Evolutionary conservation across 2,888 invertebrate genomes (phyloP), one percentile per base, ranked within the genome.

Genomic region (Morpho achilles): DNA sequence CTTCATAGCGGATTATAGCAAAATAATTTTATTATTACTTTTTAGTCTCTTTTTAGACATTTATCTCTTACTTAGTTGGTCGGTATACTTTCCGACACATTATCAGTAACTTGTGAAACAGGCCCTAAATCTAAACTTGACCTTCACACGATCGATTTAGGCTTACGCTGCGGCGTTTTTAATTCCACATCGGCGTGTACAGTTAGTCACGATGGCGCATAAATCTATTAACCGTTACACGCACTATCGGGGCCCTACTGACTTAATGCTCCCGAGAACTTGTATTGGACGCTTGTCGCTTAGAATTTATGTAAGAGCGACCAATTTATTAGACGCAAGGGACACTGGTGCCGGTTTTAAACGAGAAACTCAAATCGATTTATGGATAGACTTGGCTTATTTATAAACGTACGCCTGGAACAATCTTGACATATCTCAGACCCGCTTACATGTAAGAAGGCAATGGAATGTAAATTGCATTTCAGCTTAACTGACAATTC

Each of bases 161-260:
- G 41, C 16, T 10, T 3, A 16, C 40, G 40, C 49, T 9, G 42
- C 42, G 42, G 39, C 49, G 55, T 55, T 50, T 56, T 60, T 51
- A 57, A 56, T 60, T 56, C 55, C 23, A 23, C n/a, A 49, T 59
- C 43, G 39, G 1, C 47, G 4, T 54, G 59, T 61, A 61, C 59
- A 54, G 62, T 61, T 61, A 62, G 63, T 59, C 62, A 60, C 61
- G 61, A 47, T 55, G 43, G 53, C 59, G 63, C 53, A 64, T 66
- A 63, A 66, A 66, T 66, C 62, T 57, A 61, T 57, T 56, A 56
- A 67, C 66, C 66, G 67, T 67, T 65, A 66, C 44, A 50, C 40
- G 61, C 49, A 43, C 61, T 58, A 50, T 52, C 54, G 43, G 45
- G 58, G 58, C 60, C 60, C 60, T 63, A 61, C 65, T 63, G 63